A percentile compares a stretch with the other conserved stretches of the same genome.
These are phyloP conservation scores for Dysdera silvatica DNA, from an alignment of 1,140 invertebrate genomes.

Conservation along the genomic window DNA sequence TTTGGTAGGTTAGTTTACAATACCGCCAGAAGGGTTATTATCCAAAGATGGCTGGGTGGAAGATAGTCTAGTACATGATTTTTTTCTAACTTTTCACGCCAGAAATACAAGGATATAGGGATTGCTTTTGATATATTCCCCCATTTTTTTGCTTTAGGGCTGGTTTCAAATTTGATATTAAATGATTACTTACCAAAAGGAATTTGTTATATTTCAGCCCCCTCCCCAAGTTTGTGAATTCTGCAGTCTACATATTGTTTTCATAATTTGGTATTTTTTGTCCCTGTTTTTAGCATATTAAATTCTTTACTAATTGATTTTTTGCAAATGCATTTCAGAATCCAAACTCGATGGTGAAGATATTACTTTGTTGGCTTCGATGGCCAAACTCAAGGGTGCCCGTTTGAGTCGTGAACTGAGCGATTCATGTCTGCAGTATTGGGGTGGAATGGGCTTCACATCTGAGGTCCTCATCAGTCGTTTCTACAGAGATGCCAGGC, in stretches of 20 bases:
- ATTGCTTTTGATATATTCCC: too few species aligned
- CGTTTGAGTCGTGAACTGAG: constrained; percentile 48
- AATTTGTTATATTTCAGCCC: neutral
- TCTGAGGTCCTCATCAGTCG: constrained; percentile 48
- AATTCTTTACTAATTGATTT: neutral
- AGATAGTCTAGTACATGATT: too few species aligned
- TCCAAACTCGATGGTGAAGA: constrained; percentile 49
- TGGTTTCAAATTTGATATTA: too few species aligned
- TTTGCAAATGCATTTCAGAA: constrained; percentile 27
- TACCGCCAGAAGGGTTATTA: too few species aligned
- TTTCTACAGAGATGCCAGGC: constrained; percentile 49
- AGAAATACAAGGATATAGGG: too few species aligned
- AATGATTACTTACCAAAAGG: neutral
- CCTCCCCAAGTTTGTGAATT: neutral
- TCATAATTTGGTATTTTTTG: neutral
- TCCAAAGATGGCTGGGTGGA: too few species aligned
- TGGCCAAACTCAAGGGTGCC: constrained; percentile 54
- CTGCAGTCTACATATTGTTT: neutral
- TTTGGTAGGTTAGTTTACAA: too few species aligned
- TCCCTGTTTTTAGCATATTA: neutral
- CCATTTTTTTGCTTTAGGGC: too few species aligned
- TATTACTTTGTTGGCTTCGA: constrained; percentile 53
- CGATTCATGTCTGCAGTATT: constrained; percentile 56
- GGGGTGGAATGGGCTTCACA: constrained; percentile 57
- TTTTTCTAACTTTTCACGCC: too few species aligned